Conservation (phyloP, 1,140 invertebrate genomes). For the Lucilia cuprina region DNA sequence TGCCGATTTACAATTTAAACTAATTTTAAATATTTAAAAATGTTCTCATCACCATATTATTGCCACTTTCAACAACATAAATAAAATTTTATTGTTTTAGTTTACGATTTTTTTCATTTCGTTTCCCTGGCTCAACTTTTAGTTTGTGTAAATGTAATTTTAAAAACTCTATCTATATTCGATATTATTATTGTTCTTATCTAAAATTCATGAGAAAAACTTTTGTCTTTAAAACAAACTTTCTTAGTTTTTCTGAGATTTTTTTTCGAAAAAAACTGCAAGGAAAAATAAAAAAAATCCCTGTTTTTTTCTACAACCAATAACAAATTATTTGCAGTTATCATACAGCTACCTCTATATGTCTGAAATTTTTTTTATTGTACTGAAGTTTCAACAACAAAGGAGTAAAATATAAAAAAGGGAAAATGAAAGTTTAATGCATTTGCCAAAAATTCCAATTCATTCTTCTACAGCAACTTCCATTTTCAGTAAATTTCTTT, state of each 20-base stretch:
- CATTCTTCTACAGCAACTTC: slow-evolving; percentile 38
- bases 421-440: slow-evolving; percentile 62
- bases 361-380: background rate
- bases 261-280: too few relatives aligned
- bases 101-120: background rate
- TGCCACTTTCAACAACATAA: too few relatives aligned
- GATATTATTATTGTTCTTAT: slow-evolving; percentile 4
- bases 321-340: slow-evolving; percentile 32
- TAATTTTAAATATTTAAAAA: too few relatives aligned
- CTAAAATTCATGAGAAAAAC: slow-evolving; percentile 30
- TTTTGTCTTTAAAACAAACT: slow-evolving; percentile 22
- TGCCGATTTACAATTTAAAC: too few relatives aligned
- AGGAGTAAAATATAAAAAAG: background rate
- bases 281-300: background rate
- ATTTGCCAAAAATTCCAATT: slow-evolving; percentile 60
- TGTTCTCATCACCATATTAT: too few relatives aligned
- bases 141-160: background rate
- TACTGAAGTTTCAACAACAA: background rate
- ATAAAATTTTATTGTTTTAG: background rate
- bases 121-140: background rate
- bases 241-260: background rate
- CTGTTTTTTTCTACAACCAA: background rate
- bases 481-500: slow-evolving; percentile 18
- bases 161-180: background rate
- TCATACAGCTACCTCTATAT: slow-evolving; percentile 5